phyloP scores from a whole-genome alignment of 2,113 vertebrate species.

The Charadrius vociferus region DNA sequence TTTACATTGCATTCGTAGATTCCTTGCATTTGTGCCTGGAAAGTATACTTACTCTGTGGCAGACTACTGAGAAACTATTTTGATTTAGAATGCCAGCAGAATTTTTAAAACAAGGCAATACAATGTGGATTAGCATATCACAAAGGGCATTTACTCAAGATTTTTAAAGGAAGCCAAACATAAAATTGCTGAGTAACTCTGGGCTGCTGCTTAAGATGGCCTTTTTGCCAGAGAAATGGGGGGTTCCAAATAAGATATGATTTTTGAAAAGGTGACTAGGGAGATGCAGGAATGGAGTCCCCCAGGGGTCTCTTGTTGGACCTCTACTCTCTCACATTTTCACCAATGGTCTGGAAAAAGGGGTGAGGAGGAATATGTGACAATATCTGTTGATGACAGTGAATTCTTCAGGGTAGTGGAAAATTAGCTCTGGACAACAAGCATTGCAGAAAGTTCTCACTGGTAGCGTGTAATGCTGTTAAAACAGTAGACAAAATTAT shows the following conservation, averaged over 20 bases:
- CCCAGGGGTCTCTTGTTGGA: not conserved
- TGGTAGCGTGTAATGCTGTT: not conserved
- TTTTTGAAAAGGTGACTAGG: not conserved
- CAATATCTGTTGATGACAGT: not conserved
- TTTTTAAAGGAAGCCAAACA: not conserved
- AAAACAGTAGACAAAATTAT: not conserved
- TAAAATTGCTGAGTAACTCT: not conserved
- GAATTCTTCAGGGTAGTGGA: not conserved
- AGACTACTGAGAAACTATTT: not conserved
- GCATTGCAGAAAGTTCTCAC: not conserved
- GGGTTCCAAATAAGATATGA: not conserved
- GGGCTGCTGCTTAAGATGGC: not conserved
- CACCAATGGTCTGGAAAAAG: not conserved
- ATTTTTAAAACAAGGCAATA: not conserved
- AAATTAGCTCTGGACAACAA: not conserved
- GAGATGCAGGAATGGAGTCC: not conserved
- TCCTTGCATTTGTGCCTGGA: not conserved
- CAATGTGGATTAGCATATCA: not conserved
- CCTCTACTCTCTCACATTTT: not conserved
- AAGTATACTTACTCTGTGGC: not conserved
- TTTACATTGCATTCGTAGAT: too few species aligned
- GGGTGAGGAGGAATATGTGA: not conserved
- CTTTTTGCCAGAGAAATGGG: not conserved
- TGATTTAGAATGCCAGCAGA: not conserved
- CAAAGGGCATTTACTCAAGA: not conserved